Evolutionary conservation across 37 sponge, comb jelly and placozoan species (phyloP).

Genomic region (Petrosia ficiformis): DNA sequence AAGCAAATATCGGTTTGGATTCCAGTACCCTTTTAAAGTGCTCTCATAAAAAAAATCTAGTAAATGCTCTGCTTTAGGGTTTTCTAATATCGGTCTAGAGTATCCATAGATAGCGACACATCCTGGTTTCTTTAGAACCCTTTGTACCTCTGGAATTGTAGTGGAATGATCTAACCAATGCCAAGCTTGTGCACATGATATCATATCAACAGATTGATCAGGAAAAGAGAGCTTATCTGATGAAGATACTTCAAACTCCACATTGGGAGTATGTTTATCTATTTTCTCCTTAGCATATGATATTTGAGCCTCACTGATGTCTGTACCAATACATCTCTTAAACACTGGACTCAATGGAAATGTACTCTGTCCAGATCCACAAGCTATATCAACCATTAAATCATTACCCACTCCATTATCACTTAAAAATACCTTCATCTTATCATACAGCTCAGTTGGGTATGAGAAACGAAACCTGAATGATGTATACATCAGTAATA

Average conservation of each 20-base stretch:
- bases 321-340: slow-evolving; percentile 48
- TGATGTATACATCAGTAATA: no score
- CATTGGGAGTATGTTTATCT: slow-evolving; percentile 3
- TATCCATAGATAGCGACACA: slow-evolving; percentile 81
- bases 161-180: slow-evolving; percentile 71
- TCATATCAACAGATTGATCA: slow-evolving; percentile 32
- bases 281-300: slow-evolving; percentile 27
- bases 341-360: slow-evolving; percentile 28
- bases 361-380: slow-evolving; percentile 84
- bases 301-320: slow-evolving; percentile 74
- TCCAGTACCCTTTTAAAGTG: slow-evolving; percentile 44
- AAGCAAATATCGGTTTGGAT: slow-evolving; percentile 39
- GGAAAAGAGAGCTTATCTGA: slow-evolving; percentile 31
- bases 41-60: slow-evolving; percentile 36
- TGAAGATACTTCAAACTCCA: slow-evolving; percentile 51
- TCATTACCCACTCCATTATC: slow-evolving; percentile 29
- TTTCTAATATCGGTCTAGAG: slow-evolving; percentile 23
- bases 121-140: slow-evolving; percentile 55
- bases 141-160: slow-evolving; percentile 38
- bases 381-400: slow-evolving; percentile 58
- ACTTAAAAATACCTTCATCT: slow-evolving; percentile 28
- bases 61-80: slow-evolving; percentile 20
- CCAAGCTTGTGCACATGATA: slow-evolving; percentile 75
- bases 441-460: slow-evolving; percentile 25
- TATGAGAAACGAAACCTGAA: slow-evolving; percentile 50